These are phyloP conservation scores for Aptenodytes forsteri DNA, from an alignment of 2,113 vertebrate genomes.

Conservation along the genomic window DNA sequence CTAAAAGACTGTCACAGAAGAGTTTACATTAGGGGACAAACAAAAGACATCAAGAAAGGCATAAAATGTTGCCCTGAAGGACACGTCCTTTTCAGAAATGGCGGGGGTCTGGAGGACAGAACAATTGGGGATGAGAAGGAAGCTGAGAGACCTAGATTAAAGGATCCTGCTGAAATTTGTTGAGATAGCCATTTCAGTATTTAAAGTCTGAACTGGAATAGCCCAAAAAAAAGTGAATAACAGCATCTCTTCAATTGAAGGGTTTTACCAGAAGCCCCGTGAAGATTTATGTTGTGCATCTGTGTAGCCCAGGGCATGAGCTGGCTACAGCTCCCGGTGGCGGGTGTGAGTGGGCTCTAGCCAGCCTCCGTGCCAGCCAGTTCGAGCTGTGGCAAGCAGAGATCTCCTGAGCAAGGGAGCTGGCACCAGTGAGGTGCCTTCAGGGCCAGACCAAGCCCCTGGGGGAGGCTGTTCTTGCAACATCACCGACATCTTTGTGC, in stretches of 20 bases:
- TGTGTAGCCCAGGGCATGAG: neutral
- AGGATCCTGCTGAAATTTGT: neutral
- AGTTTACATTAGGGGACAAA: slow-evolving; percentile 3
- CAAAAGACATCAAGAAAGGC: neutral
- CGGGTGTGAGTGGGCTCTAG: neutral
- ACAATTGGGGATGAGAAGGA: neutral
- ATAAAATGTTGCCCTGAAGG: neutral
- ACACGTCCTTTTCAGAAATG: neutral
- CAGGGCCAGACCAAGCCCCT: neutral
- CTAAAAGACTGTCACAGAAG: slow-evolving; percentile 6
- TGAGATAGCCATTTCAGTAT: neutral
- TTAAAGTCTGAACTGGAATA: neutral
- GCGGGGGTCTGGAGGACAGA: neutral
- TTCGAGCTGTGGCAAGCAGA: neutral
- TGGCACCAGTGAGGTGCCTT: neutral
- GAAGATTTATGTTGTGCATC: neutral
- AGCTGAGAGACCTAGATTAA: neutral
- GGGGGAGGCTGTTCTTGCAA: neutral
- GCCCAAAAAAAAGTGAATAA: neutral
- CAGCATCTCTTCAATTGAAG: neutral
- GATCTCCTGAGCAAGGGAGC: neutral
- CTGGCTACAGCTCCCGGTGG: neutral
- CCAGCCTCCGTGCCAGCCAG: neutral
- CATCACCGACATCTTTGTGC: neutral
- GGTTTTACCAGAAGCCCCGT: neutral